A percentile compares a stretch with the other conserved stretches of the same genome.
Conservation (phyloP, 2,797 vertebrate species). For the Acipenser ruthenus region DNA sequence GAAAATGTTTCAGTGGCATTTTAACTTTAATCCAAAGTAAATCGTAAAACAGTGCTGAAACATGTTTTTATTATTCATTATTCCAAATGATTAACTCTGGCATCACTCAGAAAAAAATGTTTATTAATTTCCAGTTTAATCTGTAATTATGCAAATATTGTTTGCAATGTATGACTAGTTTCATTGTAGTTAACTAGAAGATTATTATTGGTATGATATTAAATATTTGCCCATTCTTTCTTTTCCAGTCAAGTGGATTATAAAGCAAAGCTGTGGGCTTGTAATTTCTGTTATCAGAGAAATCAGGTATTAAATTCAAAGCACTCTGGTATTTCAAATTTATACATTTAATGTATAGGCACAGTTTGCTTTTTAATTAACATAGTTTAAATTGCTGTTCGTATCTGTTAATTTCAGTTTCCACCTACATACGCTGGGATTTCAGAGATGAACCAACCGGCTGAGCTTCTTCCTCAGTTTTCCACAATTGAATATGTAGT, state of each 20-base stretch:
- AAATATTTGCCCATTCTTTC: constrained; percentile 10
- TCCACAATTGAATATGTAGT: constrained; percentile 97
- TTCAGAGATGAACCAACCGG: constrained; percentile 92
- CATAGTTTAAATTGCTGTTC: not conserved
- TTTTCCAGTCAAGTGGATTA: constrained; percentile 89
- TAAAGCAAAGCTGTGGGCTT: constrained; percentile 94
- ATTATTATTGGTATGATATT: too few species aligned
- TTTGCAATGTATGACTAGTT: too few species aligned
- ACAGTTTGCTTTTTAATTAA: constrained; percentile 1
- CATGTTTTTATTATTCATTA: too few species aligned
- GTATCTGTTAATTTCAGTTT: constrained; percentile 59
- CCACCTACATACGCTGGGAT: constrained; percentile 92
- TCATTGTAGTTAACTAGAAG: too few species aligned
- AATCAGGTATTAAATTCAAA: constrained; percentile 75
- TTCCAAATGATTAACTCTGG: too few species aligned
- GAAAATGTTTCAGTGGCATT: too few species aligned
- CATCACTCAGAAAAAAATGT: too few species aligned
- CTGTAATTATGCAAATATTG: too few species aligned
- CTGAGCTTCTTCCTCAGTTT: constrained; percentile 90
- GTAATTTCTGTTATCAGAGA: constrained; percentile 97
- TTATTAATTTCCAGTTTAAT: too few species aligned
- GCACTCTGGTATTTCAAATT: not conserved
- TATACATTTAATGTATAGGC: constrained; percentile 1
- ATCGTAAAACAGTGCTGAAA: too few species aligned
- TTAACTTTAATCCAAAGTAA: too few species aligned